Conservation (phyloP, 64 coral and sea anemone species). For the Catalaphyllia jardinei region DNA sequence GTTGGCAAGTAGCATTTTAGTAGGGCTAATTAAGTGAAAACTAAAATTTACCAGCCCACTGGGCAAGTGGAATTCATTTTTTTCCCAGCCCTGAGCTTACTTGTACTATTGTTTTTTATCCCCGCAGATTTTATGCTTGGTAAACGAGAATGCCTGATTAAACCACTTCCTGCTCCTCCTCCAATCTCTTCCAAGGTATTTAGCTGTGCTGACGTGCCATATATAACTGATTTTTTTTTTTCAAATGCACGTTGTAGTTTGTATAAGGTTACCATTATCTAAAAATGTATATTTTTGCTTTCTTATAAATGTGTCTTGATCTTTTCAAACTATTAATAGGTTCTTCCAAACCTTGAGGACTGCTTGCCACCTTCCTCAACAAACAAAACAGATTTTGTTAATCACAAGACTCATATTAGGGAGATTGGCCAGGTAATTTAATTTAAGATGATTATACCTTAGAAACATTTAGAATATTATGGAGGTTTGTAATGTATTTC, state of each 20-base stretch:
- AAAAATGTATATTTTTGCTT: not conserved
- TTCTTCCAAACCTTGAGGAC: constrained; percentile 58
- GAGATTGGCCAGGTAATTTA: constrained; percentile 28
- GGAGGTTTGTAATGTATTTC: no score
- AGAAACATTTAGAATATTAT: no score
- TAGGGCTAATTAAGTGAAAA: no score
- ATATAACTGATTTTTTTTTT: no score
- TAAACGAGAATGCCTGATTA: constrained; percentile 50
- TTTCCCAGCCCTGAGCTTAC: no score
- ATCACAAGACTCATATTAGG: constrained; percentile 43
- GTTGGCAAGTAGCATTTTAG: no score
- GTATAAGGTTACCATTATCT: not conserved
- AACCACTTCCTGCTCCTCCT: constrained; percentile 62
- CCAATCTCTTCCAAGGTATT: constrained; percentile 88
- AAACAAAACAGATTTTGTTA: constrained; percentile 71
- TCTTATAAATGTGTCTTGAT: not conserved
- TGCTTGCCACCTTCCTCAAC: constrained; percentile 39
- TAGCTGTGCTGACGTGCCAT: no score
- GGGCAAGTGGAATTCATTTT: no score
- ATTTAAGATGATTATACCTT: not conserved
- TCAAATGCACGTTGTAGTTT: not conserved
- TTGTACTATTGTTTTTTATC: not conserved
- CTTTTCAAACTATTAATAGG: constrained; percentile 6
- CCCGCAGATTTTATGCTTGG: constrained; percentile 77
- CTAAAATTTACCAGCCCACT: no score